A percentile compares a stretch with the other conserved stretches of the same genome.
Conservation (phyloP, 1,140 invertebrate genomes). For the Melanaphis sacchari region DNA sequence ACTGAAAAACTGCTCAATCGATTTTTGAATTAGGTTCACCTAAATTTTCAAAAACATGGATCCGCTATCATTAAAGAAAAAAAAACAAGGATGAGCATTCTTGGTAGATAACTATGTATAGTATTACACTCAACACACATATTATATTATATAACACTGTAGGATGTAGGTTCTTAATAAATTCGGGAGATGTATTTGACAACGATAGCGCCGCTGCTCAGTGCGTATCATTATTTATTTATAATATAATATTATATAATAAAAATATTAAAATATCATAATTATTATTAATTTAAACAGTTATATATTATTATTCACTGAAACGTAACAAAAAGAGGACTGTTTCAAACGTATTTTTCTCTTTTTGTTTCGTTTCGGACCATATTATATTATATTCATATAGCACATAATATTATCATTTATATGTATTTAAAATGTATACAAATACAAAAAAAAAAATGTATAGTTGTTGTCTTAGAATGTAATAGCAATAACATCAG, state of each 20-base stretch:
- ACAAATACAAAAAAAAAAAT: neutral
- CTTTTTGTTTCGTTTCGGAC: constrained; percentile 43
- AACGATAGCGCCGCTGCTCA: neutral
- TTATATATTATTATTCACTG: neutral
- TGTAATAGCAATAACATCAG: neutral
- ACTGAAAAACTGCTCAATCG: too few relatives aligned
- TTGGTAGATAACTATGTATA: too few relatives aligned
- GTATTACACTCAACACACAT: neutral
- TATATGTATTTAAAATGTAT: neutral
- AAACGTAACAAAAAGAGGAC: constrained; percentile 49
- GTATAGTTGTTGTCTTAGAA: neutral
- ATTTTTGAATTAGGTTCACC: too few relatives aligned
- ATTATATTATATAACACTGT: neutral
- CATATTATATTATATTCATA: neutral
- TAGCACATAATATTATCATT: neutral
- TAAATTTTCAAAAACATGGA: too few relatives aligned
- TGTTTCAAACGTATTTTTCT: neutral
- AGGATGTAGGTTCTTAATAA: neutral
- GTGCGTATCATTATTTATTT: neutral
- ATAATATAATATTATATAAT: neutral
- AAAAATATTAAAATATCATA: neutral
- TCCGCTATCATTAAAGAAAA: too few relatives aligned
- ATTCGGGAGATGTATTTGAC: neutral
- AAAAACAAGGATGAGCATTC: too few relatives aligned
- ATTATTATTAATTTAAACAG: neutral